These are phyloP conservation scores for Netelia melanura DNA, from an alignment of 2,888 invertebrate genomes.

Conservation along the genomic window DNA sequence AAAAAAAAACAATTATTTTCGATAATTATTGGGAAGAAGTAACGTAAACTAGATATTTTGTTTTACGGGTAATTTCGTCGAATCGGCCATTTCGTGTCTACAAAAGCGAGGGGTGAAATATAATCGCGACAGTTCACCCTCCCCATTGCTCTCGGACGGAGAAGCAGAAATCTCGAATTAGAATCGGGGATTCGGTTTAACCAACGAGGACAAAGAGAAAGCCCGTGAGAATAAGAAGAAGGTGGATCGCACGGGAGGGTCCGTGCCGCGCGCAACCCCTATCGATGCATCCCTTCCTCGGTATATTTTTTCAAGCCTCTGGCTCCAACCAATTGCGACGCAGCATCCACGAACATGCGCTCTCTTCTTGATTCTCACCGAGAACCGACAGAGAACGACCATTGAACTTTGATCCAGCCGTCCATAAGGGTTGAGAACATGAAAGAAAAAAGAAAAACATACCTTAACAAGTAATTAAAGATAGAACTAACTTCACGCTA, in stretches of 20 bases:
- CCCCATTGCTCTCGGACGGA: background rate
- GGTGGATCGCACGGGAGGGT: slow-evolving; percentile 39
- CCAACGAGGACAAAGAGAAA: slow-evolving; percentile 63
- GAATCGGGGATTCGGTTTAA: slow-evolving; percentile 19
- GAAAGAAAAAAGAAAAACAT: no score
- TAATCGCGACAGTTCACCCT: slow-evolving; percentile 35
- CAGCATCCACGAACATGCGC: slow-evolving; percentile 84
- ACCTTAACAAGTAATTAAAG: no score
- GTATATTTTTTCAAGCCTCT: slow-evolving; percentile 72
- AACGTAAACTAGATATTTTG: no score
- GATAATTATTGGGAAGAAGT: no score
- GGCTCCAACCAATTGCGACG: slow-evolving; percentile 80
- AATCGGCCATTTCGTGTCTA: slow-evolving; percentile 47
- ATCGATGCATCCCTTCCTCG: slow-evolving; percentile 78
- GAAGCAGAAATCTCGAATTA: slow-evolving; percentile 31
- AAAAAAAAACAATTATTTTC: background rate
- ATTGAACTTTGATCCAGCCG: background rate
- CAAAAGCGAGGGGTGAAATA: slow-evolving; percentile 43
- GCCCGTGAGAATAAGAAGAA: slow-evolving; percentile 15
- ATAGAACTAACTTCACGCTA: no score
- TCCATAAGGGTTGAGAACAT: background rate
- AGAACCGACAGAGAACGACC: background rate
- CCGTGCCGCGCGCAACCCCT: slow-evolving; percentile 70
- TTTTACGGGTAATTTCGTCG: slow-evolving; percentile 2
- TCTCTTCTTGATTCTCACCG: slow-evolving; percentile 55